Base-by-base conservation (phyloP, 2,113 vertebrate genomes). In the Triplophysa tibetana region DNA sequence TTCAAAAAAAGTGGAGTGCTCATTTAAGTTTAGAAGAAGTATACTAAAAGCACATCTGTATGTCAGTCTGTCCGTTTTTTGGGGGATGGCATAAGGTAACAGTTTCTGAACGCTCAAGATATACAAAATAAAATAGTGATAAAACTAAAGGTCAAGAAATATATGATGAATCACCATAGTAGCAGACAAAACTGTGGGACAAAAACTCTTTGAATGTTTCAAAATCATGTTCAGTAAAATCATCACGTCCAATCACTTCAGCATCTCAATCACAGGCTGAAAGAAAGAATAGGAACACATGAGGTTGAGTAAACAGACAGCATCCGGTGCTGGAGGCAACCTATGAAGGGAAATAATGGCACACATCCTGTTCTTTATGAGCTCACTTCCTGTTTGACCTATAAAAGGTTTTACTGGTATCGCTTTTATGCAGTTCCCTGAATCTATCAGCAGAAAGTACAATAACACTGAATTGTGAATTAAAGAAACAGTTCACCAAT, bases 301-400 rank as follows among this genome's bases (percentile, higher is more conserved):
- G 29, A 43, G 26, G 78, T 38, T 65, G 69, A 65, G 54, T 17
- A 64, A 64, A 72, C 2, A 79, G 13, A 29, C 21, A 17, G 4
- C 54, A 26, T 78, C 65, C 65, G 38, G n/a, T 75, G 19, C 19
- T 58, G 54, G 54, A 58, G 21, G 7, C 54, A 21, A 21, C 54
- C 52, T 56, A n/a, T 56, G 33, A 43, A n/a, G 12, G 56, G 72
- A 75, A 75, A 62, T 45, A 63, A 24, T 6, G 21, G 38, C 58
- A 26, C 58, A 26, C 41, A 62, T 75, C 73, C 73, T 75, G 58
- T 75, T 16, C 41, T 75, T 75, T 62, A 75, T 75, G 21, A 75
- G 72, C 72, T 63, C 72, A 63, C 58, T 75, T 75, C 72, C 72
- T 75, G 72, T 75, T 48, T 45, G 73, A 16, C 54, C 8, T 19